Percentiles rank a stretch among this genome's conserved stretches.
These are phyloP conservation scores for Aromia moschata DNA, from an alignment of 2,888 invertebrate species.

Conservation along the genomic window DNA sequence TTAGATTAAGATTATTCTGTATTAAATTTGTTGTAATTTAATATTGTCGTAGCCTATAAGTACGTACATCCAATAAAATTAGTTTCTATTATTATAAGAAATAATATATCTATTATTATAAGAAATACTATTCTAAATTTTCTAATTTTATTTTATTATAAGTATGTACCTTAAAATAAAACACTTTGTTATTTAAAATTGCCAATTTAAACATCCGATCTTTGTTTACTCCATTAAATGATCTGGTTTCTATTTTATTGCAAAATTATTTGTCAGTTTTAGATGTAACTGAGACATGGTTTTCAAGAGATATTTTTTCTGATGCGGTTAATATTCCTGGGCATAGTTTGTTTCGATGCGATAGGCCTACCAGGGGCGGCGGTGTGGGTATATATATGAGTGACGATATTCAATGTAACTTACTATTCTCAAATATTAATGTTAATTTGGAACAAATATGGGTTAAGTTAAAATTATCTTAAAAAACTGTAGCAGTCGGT, in stretches of 20 bases:
- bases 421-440: not conserved
- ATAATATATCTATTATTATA: not conserved
- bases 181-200: not conserved
- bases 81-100: not conserved
- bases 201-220: not conserved
- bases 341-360: not conserved
- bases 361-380: not conserved
- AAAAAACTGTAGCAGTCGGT: no score
- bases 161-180: not conserved
- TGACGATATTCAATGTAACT: not conserved
- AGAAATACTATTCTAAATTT: not conserved
- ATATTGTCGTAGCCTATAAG: not conserved
- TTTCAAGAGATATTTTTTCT: not conserved
- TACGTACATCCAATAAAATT: not conserved
- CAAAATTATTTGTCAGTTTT: not conserved
- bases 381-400: not conserved
- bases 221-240: not conserved
- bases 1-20: no score
- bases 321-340: not conserved
- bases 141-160: not conserved
- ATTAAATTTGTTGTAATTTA: not conserved
- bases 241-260: not conserved
- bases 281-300: not conserved
- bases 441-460: not conserved
- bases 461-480: not conserved